These are phyloP conservation scores for Euplexia lucipara DNA, from an alignment of 2,888 invertebrate genomes.

Conservation along the genomic window DNA sequence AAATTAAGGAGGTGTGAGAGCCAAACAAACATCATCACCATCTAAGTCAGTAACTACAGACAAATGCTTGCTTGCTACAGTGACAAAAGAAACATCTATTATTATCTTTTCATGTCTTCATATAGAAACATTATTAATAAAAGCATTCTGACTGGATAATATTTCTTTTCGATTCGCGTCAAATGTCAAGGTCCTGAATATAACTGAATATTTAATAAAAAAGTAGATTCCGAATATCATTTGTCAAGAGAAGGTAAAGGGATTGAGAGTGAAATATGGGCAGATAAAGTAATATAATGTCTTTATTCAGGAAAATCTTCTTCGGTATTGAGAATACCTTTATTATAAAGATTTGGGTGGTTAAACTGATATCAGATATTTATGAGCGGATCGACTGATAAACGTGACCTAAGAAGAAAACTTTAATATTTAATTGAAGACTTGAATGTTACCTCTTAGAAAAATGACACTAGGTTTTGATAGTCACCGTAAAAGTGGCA, in stretches of 20 bases:
- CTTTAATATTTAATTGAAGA: no score
- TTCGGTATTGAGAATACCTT: slow-evolving; percentile 18
- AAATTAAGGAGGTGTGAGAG: no score
- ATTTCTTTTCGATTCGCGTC: slow-evolving; percentile 43
- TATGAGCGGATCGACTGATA: background rate
- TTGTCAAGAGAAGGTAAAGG: slow-evolving; percentile 53
- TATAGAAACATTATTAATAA: slow-evolving; percentile 37
- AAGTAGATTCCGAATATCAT: slow-evolving; percentile 47
- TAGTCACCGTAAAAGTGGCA: no score
- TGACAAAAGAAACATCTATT: slow-evolving; percentile 1
- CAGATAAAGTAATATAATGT: slow-evolving; percentile 33
- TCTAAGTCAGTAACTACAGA: background rate
- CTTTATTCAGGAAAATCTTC: slow-evolving; percentile 34
- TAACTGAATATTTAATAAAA: slow-evolving; percentile 36
- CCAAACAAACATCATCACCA: no score
- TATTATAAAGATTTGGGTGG: slow-evolving; percentile 9
- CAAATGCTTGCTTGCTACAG: background rate
- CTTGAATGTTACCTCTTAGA: no score
- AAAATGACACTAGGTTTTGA: no score
- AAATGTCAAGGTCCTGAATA: slow-evolving; percentile 45
- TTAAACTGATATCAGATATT: slow-evolving; percentile 1
- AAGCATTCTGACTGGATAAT: slow-evolving; percentile 36
- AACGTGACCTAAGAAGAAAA: background rate
- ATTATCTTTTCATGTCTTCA: slow-evolving; percentile 8
- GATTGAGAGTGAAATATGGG: slow-evolving; percentile 47